phyloP scores from a whole-genome alignment of 2,113 vertebrate genomes.

The Prunella himalayana region DNA sequence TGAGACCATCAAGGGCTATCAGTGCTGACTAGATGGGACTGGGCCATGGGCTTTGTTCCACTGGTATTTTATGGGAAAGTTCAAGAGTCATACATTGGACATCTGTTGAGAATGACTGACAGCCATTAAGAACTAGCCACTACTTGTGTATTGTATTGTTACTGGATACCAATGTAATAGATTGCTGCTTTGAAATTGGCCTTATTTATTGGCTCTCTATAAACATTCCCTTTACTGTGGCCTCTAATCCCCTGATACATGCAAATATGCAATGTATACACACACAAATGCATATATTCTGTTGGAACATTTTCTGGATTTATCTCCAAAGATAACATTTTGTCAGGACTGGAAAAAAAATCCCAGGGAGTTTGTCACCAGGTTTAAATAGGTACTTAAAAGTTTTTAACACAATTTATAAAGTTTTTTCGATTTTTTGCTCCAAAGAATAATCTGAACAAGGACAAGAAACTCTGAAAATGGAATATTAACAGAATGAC shows the following conservation, averaged over 20 bases:
- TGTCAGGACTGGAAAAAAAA: neutral
- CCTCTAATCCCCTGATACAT: neutral
- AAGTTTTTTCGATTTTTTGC: neutral
- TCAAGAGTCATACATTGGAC: neutral
- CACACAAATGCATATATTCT: rapidly evolving
- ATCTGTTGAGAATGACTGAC: neutral
- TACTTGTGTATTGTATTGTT: neutral
- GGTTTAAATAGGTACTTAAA: neutral
- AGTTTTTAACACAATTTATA: neutral
- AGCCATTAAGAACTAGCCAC: neutral
- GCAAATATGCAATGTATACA: neutral
- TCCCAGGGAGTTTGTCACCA: neutral
- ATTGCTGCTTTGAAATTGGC: neutral
- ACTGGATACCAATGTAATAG: neutral
- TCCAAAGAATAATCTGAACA: neutral
- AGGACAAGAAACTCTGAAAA: neutral
- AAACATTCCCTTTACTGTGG: neutral
- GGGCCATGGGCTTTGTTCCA: neutral
- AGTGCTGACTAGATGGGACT: too few relatives aligned
- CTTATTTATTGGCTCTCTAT: neutral
- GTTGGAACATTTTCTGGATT: neutral
- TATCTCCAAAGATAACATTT: neutral
- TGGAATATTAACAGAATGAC: neutral
- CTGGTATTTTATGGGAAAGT: neutral
- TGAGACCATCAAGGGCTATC: too few relatives aligned